These are phyloP conservation scores for Willowsia nigromaculata DNA, from an alignment of 2,888 invertebrate species.

Conservation along the genomic window DNA sequence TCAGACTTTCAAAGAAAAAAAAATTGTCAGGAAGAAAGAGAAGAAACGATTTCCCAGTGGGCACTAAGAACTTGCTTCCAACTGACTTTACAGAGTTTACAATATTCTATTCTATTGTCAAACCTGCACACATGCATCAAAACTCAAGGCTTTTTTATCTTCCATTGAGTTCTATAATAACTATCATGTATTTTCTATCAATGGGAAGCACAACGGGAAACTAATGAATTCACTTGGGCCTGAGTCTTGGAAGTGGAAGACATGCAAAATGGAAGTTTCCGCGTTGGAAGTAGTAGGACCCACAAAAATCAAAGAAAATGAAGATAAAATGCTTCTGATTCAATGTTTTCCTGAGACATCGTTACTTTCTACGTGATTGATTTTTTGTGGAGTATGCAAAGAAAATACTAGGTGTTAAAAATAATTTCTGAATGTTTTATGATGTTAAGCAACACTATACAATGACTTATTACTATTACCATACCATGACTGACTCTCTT, in stretches of 20 bases:
- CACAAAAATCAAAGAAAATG: no score
- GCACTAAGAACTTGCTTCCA: not conserved
- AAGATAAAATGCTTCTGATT: no score
- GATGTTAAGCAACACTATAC: no score
- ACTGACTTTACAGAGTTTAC: not conserved
- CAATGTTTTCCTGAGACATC: no score
- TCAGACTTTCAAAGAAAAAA: not conserved
- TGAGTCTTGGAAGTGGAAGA: not conserved
- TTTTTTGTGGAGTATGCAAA: no score
- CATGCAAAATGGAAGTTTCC: not conserved
- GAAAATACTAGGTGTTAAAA: no score
- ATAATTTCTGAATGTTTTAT: no score
- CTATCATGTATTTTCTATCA: constrained; percentile 3
- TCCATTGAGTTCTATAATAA: not conserved
- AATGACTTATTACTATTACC: no score
- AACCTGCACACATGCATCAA: not conserved
- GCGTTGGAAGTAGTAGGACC: no score
- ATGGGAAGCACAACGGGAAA: not conserved
- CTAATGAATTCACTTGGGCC: constrained; percentile 22
- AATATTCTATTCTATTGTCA: not conserved
- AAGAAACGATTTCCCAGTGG: constrained; percentile 28
- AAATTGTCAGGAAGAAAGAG: not conserved
- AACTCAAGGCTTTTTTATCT: not conserved
- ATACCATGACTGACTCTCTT: no score
- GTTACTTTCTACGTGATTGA: no score